Percentiles rank a stretch among this genome's conserved stretches.
phyloP scores from a whole-genome alignment of 2,888 invertebrate genomes.

The Tryphoninae sp. region DNA sequence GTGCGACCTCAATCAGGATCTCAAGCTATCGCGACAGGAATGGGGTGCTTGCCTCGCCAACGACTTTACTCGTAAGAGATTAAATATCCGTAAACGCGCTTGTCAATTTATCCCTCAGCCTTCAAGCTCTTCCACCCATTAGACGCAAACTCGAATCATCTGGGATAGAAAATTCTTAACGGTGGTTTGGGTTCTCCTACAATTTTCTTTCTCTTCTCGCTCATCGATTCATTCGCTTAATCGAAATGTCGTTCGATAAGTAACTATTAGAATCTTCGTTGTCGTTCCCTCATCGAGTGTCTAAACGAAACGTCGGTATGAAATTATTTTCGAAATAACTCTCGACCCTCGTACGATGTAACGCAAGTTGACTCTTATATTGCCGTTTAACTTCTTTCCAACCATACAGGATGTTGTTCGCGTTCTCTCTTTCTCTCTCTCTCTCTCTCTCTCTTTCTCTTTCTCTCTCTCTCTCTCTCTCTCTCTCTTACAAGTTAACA shows the following conservation, averaged over 20 bases:
- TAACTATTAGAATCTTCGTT: neutral
- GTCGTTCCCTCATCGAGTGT: neutral
- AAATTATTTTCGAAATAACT: slow-evolving; percentile 8
- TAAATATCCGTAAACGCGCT: slow-evolving; percentile 11
- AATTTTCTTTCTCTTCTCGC: slow-evolving; percentile 1
- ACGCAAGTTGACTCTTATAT: slow-evolving; percentile 31
- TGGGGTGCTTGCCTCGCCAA: slow-evolving; percentile 94
- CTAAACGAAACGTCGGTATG: neutral
- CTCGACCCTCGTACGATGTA: slow-evolving; percentile 18
- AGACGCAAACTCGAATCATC: neutral
- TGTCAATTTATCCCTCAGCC: neutral
- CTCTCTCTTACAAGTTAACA: slow-evolving; percentile 28
- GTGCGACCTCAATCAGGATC: slow-evolving; percentile 93
- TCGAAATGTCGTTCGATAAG: neutral
- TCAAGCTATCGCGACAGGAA: slow-evolving; percentile 89
- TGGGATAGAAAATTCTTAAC: neutral
- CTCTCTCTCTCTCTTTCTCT: neutral
- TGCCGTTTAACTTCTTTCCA: slow-evolving; percentile 27
- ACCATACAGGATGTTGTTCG: slow-evolving; percentile 45
- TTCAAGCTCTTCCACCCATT: slow-evolving; percentile 1
- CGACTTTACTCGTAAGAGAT: slow-evolving; percentile 90
- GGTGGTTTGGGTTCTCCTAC: neutral
- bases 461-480: slow-evolving; percentile 6
- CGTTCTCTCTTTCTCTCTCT: slow-evolving; percentile 21
- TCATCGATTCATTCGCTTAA: neutral